Percentiles rank a stretch among this genome's conserved stretches.
Conservation (phyloP, 2,797 vertebrate genomes). For the Catamblyrhynchus diadema region DNA sequence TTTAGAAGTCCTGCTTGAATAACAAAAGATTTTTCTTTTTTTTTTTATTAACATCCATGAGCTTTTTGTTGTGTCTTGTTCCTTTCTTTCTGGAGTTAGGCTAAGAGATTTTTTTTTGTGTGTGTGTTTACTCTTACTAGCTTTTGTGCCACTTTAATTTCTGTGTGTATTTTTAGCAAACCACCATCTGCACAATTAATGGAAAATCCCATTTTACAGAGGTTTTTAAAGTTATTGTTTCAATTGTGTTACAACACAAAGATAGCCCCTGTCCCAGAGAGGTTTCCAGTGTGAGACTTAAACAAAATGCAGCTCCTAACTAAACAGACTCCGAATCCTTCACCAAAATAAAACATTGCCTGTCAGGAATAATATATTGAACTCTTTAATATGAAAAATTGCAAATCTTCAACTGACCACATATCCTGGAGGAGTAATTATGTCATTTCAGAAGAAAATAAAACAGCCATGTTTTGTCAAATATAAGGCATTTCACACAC, state of each 20-base stretch:
- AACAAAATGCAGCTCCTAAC: slow-evolving; percentile 18
- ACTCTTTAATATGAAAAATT: slow-evolving; percentile 43
- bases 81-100: neutral
- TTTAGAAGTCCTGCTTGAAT: neutral
- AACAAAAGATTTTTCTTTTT: neutral
- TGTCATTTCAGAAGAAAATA: slow-evolving; percentile 57
- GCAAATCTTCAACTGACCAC: slow-evolving; percentile 49
- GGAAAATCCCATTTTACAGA: slow-evolving; percentile 21
- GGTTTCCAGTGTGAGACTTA: slow-evolving; percentile 9
- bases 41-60: neutral
- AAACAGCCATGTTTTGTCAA: slow-evolving; percentile 57
- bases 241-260: slow-evolving; percentile 19
- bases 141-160: slow-evolving; percentile 9
- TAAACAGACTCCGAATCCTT: slow-evolving; percentile 26
- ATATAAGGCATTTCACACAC: slow-evolving; percentile 55
- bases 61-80: neutral
- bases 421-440: slow-evolving; percentile 58
- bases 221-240: slow-evolving; percentile 20
- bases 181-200: neutral
- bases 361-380: slow-evolving; percentile 50
- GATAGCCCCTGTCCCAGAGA: neutral
- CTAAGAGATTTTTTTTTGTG: neutral
- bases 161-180: neutral
- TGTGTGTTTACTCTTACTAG: neutral
- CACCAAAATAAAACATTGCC: slow-evolving; percentile 32